Conservation (phyloP, 2,888 invertebrate species). For the Yponomeuta cagnagella region DNA sequence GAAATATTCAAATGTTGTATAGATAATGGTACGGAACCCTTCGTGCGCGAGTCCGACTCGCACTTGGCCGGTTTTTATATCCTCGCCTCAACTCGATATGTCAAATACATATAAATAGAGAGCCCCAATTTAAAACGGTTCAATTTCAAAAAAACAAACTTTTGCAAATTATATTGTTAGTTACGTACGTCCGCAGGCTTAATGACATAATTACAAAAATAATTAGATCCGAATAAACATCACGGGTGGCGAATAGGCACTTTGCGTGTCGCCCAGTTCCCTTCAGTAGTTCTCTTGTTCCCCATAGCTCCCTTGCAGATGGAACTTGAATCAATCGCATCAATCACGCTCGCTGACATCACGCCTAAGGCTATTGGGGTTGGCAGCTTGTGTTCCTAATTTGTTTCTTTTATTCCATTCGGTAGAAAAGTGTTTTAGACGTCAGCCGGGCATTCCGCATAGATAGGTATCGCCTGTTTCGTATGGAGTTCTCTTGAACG, state of each 20-base stretch:
- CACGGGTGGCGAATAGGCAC: background rate
- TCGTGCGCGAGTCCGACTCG: too few species aligned
- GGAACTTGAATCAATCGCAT: background rate
- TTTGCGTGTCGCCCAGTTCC: constrained; percentile 2
- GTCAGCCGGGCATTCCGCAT: too few species aligned
- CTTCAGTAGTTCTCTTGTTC: background rate
- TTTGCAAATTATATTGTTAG: background rate
- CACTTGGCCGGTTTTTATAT: too few species aligned
- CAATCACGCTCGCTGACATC: background rate
- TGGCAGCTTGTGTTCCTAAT: background rate
- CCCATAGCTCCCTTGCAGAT: background rate
- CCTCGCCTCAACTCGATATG: too few species aligned
- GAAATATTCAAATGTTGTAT: too few species aligned
- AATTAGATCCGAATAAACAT: background rate
- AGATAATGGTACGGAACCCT: too few species aligned
- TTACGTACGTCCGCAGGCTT: background rate
- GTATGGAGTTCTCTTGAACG: too few species aligned
- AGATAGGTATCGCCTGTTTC: too few species aligned
- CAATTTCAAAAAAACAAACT: background rate
- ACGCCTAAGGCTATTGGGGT: background rate
- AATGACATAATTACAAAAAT: background rate
- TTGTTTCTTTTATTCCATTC: background rate
- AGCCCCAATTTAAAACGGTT: too few species aligned
- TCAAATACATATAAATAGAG: too few species aligned
- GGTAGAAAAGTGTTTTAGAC: background rate